Evolutionary conservation across 2,888 invertebrate genomes (phyloP), one percentile per base, ranked within the genome.

Genomic region (Timema cristinae): DNA sequence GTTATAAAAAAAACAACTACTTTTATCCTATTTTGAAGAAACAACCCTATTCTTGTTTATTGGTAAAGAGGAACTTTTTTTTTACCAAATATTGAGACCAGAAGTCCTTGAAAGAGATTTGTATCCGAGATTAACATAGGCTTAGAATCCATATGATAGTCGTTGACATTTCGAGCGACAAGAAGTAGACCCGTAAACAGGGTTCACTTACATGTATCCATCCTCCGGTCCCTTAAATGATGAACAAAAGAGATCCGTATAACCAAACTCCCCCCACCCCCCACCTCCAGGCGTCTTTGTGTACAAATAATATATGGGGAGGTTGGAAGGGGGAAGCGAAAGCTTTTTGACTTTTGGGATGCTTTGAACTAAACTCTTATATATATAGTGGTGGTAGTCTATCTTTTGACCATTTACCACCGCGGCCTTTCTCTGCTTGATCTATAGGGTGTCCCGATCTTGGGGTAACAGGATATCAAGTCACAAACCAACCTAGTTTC

Each of bases 401-500:
- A 73, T 73, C 73, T 71, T 73, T 73, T 54, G 54, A 61, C 69
- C 71, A 69, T 73, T 73, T 73, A 71, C 71, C 68, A 70, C 10
- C 66, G 70, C 66, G 8, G 32, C 66, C 10, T 49, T 66, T 66
- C 66, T 63, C 50, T 50, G 49, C 47, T 7, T 63, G 63, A 63
- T 63, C 47, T 63, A 63, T 47, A 63, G 63, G 63, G 9, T 63
- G 63, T 32, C 63, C 9, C 63, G 63, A 7, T 10, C 63, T 7
- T 59, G 11, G n/a, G 11, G 9, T 48, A 63, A 63, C 32, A 63
- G 48, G 63, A 32, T 48, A 13, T 13, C n/a, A 63, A 47, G 47
- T 63, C 63, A 32, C 32, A 32, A 32, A 32, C 32, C 32, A 4
- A 32, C 32, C 32, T 32, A 32, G 32, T 32, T 32, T 32, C 32